These are phyloP conservation scores for Shinisaurus crocodilurus DNA, from an alignment of 2,113 vertebrate genomes.

Conservation along the genomic window DNA sequence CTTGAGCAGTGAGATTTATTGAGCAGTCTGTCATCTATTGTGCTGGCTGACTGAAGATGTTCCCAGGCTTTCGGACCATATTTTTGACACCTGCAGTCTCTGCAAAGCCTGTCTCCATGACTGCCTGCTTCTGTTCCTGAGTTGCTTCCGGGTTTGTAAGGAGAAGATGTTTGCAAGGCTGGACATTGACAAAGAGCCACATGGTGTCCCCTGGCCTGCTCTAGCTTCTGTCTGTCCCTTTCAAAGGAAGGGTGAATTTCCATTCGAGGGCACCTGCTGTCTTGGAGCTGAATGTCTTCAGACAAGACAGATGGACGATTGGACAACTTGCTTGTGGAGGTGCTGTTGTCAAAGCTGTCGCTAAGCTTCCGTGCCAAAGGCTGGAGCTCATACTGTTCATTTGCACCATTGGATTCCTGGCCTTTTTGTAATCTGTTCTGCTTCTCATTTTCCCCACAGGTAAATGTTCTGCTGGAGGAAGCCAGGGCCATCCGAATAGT, in stretches of 20 bases:
- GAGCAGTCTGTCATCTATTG: slow-evolving; percentile 59
- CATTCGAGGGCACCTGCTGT: slow-evolving; percentile 76
- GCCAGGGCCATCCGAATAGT: slow-evolving; percentile 64
- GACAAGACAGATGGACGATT: slow-evolving; percentile 94
- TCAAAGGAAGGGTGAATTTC: slow-evolving; percentile 54
- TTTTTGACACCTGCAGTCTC: slow-evolving; percentile 58
- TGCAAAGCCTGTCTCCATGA: slow-evolving; percentile 60
- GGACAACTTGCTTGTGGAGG: slow-evolving; percentile 96
- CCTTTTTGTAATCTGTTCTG: slow-evolving; percentile 79
- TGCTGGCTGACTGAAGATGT: neutral
- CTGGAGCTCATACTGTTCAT: slow-evolving; percentile 94
- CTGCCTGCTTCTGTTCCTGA: slow-evolving; percentile 59
- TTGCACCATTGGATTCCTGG: slow-evolving; percentile 77
- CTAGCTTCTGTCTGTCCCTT: slow-evolving; percentile 64
- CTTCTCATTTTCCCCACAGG: slow-evolving; percentile 76
- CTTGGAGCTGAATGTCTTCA: slow-evolving; percentile 90
- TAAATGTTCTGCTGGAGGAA: slow-evolving; percentile 80
- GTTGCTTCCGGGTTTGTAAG: slow-evolving; percentile 84
- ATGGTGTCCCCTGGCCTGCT: slow-evolving; percentile 68
- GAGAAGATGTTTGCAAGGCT: slow-evolving; percentile 94
- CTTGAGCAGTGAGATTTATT: slow-evolving; percentile 63
- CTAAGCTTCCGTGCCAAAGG: slow-evolving; percentile 91
- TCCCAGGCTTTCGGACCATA: slow-evolving; percentile 64
- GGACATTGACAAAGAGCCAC: slow-evolving; percentile 78
- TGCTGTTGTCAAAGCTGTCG: slow-evolving; percentile 98